Conservation (phyloP, 2,888 invertebrate genomes). For the Sphecodes monilicornis region DNA sequence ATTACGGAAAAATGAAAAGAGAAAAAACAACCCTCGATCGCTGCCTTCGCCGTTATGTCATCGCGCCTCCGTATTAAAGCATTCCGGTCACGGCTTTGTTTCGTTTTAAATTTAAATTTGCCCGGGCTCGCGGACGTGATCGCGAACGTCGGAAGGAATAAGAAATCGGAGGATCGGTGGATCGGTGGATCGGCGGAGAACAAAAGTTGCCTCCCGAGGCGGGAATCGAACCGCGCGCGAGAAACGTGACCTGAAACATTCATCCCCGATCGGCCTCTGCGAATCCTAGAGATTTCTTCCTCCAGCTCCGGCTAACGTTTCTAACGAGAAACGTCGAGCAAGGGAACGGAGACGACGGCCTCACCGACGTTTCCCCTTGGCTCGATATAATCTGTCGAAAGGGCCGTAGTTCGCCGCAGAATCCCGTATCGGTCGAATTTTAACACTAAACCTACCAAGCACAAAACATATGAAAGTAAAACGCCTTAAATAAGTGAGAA, state of each 20-base stretch:
- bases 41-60: background rate
- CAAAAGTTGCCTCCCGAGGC: background rate
- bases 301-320: background rate
- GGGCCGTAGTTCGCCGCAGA: background rate
- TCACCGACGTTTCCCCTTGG: background rate
- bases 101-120: conserved; percentile 44
- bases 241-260: conserved; percentile 47
- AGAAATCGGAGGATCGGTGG: background rate
- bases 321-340: background rate
- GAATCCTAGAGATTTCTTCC: conserved; percentile 20
- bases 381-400: background rate
- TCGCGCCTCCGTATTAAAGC: background rate
- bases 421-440: background rate
- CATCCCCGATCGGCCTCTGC: background rate
- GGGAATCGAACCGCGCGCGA: background rate
- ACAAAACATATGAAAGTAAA: too few species aligned
- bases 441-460: too few species aligned
- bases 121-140: conserved; percentile 26
- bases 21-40: background rate
- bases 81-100: conserved; percentile 28
- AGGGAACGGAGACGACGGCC: background rate
- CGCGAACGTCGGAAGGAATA: background rate
- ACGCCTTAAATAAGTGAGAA: too few species aligned
- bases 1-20: background rate
- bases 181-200: background rate